Percentiles rank a stretch among this genome's conserved stretches.
phyloP scores from a whole-genome alignment of 2,888 invertebrate genomes.

The Meiosimyza platycephala region DNA sequence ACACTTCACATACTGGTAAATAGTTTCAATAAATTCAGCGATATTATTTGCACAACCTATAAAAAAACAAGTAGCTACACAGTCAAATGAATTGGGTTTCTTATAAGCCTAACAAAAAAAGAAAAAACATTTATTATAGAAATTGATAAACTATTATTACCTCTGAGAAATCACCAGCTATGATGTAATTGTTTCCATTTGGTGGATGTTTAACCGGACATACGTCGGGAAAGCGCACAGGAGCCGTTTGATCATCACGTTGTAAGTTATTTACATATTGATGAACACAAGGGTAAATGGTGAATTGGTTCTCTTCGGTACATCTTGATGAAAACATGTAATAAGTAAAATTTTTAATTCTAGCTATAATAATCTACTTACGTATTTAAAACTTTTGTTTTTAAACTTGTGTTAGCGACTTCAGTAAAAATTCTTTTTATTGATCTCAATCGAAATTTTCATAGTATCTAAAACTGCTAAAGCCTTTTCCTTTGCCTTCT shows the following conservation, averaged over 20 bases:
- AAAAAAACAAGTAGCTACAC: conserved; percentile 97
- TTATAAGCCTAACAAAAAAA: conserved; percentile 56
- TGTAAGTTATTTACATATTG: too few species aligned
- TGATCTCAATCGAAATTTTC: too few species aligned
- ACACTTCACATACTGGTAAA: conserved; percentile 71
- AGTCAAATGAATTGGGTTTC: conserved; percentile 73
- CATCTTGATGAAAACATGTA: too few species aligned
- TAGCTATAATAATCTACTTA: conserved; percentile 53
- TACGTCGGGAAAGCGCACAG: too few species aligned
- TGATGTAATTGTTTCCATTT: conserved; percentile 86
- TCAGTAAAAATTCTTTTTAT: too few species aligned
- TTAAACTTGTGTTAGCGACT: too few species aligned
- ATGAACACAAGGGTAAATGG: too few species aligned
- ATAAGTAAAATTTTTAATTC: conserved; percentile 56
- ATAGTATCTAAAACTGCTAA: too few species aligned
- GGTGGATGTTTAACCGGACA: conserved; percentile 75
- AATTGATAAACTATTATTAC: conserved; percentile 67
- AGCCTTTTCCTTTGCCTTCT: too few species aligned
- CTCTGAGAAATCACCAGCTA: conserved; percentile 96
- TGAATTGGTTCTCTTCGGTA: too few species aligned
- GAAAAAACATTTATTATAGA: not conserved
- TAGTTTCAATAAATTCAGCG: conserved; percentile 92
- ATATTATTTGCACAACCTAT: conserved; percentile 98
- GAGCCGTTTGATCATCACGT: too few species aligned
- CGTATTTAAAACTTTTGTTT: conserved; percentile 93